phyloP scores from a whole-genome alignment of 2,888 invertebrate genomes.

The Linnaemya tessellans region DNA sequence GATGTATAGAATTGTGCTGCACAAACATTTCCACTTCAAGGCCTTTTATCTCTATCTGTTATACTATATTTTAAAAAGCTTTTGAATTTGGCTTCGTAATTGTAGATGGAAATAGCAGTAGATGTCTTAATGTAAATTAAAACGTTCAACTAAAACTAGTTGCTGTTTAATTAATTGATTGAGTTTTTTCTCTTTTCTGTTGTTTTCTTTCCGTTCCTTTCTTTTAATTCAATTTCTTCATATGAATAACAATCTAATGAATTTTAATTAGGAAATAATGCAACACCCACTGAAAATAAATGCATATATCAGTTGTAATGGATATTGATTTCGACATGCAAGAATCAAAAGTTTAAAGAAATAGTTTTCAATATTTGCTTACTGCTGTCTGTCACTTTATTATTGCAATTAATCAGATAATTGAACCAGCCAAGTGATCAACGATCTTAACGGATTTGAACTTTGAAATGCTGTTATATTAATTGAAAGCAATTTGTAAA shows the following conservation, averaged over 20 bases:
- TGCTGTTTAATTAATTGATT: constrained; percentile 69
- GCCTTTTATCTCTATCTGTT: not conserved
- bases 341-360: not conserved
- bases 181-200: constrained; percentile 18
- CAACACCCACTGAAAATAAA: constrained; percentile 43
- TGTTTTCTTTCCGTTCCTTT: not conserved
- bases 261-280: constrained; percentile 65
- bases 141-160: constrained; percentile 36
- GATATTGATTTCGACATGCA: constrained; percentile 22
- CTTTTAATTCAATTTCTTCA: constrained; percentile 35
- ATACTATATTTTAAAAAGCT: not conserved
- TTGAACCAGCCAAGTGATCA: not conserved
- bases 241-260: constrained; percentile 55
- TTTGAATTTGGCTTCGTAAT: not conserved
- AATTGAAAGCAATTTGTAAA: not conserved
- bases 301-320: constrained; percentile 18
- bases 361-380: not conserved
- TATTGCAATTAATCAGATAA: not conserved
- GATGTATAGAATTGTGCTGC: too few species aligned
- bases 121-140: not conserved
- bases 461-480: too few species aligned
- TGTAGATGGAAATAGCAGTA: not conserved
- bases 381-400: not conserved
- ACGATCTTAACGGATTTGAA: not conserved
- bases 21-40: too few species aligned